Evolutionary conservation across 2,888 invertebrate genomes (phyloP), one percentile per base, ranked within the genome.

Genomic region (Bruchidius siliquastri): DNA sequence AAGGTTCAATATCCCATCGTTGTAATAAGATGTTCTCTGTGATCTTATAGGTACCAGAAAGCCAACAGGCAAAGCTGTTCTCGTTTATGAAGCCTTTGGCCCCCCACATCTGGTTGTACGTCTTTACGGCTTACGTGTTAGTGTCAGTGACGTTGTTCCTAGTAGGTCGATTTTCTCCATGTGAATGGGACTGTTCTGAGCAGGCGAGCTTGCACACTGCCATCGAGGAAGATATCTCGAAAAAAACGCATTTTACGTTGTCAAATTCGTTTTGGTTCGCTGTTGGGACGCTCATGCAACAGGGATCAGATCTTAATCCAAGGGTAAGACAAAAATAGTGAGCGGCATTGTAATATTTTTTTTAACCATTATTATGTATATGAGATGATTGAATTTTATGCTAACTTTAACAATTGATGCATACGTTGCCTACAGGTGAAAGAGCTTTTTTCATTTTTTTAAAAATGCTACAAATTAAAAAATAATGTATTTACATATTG

Each of bases 1-100:
- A n/a, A n/a, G n/a, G n/a, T n/a, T n/a, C n/a, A n/a, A n/a, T n/a
- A n/a, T n/a, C n/a, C n/a, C n/a, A n/a, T n/a, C n/a, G n/a, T n/a
- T n/a, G n/a, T n/a, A n/a, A n/a, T n/a, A n/a, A n/a, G n/a, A n/a
- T n/a, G n/a, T n/a, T n/a, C n/a, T n/a, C 18, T 18, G 1, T 49
- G 49, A 13, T 72, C 21, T 81, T 84, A 21, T 85, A 93, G 93
- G 91, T 93, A 26, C 92, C 93, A 72, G 92, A 90, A 81, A 92
- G 88, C 81, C 92, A 90, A 84, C 92, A 90, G 82, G 92, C 91
- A 69, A 90, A 91, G 82, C 89, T 90, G 30, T 96, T 96, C 87
- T 94, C 94, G 67, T 96, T 96, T 87, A 93, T 96, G 91, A 94
- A 94, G 82, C 96, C 96, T 0, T 87, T 96, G 80, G 94, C 95